Evolutionary conservation across 2,888 invertebrate species (phyloP).

Genomic region (Euclidia mi): DNA sequence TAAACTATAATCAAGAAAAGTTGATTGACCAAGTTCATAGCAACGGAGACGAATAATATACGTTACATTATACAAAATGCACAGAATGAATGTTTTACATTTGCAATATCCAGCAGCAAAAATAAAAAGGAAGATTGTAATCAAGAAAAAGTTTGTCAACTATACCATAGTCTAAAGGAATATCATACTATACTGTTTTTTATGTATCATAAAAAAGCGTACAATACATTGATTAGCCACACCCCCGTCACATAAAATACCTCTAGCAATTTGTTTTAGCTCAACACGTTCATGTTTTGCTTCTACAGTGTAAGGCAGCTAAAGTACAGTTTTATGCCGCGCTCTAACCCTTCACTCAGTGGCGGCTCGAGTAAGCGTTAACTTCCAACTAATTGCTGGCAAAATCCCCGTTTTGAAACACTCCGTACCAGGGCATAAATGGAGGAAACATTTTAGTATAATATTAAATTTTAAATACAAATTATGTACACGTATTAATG

Average conservation of each 20-base stretch:
- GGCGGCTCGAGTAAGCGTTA: slow-evolving; percentile 47
- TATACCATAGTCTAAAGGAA: no score
- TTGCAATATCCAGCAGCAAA: no score
- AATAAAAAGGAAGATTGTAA: no score
- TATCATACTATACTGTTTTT: no score
- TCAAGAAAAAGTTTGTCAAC: no score
- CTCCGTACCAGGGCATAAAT: slow-evolving; percentile 8
- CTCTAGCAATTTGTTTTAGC: slow-evolving; percentile 20
- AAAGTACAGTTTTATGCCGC: slow-evolving; percentile 43
- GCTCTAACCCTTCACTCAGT: slow-evolving; percentile 42
- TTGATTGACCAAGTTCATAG: no score
- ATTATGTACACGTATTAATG: slow-evolving; percentile 37
- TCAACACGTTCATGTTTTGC: slow-evolving; percentile 18
- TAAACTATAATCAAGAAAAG: no score
- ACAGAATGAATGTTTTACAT: no score
- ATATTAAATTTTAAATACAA: slow-evolving; percentile 39
- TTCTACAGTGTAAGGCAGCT: slow-evolving; percentile 35
- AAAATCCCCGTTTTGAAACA: slow-evolving; percentile 42
- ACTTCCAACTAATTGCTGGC: slow-evolving; percentile 52
- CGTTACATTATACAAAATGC: no score
- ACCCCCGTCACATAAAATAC: background rate
- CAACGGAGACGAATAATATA: no score
- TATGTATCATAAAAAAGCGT: background rate
- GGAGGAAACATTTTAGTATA: slow-evolving; percentile 28
- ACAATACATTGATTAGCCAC: slow-evolving; percentile 15